These are phyloP conservation scores for Palythoa grandis DNA, from an alignment of 92 coral and sea anemone species.

Conservation along the genomic window DNA sequence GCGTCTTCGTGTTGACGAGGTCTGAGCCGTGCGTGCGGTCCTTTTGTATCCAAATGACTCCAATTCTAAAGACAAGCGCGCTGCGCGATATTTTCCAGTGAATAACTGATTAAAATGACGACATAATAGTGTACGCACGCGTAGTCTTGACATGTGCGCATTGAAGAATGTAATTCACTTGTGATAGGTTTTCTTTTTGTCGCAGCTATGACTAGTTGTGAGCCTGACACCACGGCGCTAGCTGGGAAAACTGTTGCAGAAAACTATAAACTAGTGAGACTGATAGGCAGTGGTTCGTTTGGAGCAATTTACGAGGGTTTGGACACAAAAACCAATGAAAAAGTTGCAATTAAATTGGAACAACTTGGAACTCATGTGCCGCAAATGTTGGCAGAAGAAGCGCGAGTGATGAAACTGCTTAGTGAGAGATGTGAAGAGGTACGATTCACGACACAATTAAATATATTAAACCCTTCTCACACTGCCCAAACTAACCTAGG, in stretches of 20 bases:
- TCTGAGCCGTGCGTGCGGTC: not conserved
- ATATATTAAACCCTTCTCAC: not conserved
- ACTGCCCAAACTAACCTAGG: no score
- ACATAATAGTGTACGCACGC: slow-evolving; percentile 33
- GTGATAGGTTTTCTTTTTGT: no score
- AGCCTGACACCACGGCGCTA: slow-evolving; percentile 1
- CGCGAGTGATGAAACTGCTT: slow-evolving; percentile 64
- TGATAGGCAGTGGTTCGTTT: slow-evolving; percentile 78
- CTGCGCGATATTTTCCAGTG: not conserved
- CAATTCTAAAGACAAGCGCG: not conserved
- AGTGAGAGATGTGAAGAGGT: slow-evolving; percentile 50
- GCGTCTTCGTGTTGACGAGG: no score
- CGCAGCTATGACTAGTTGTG: slow-evolving; percentile 48
- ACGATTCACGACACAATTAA: not conserved
- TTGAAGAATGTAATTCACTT: not conserved
- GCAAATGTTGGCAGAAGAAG: slow-evolving; percentile 70
- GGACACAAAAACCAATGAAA: slow-evolving; percentile 60
- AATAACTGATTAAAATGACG: not conserved
- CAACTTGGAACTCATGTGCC: slow-evolving; percentile 41
- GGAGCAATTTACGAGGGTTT: slow-evolving; percentile 68
- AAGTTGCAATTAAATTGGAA: slow-evolving; percentile 74
- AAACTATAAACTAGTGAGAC: slow-evolving; percentile 56
- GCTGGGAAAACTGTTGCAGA: slow-evolving; percentile 56
- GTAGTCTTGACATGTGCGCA: no score
- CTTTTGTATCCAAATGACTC: not conserved